Base-by-base conservation (phyloP, 1,140 invertebrate genomes). In the Mizuhopecten yessoensis region DNA sequence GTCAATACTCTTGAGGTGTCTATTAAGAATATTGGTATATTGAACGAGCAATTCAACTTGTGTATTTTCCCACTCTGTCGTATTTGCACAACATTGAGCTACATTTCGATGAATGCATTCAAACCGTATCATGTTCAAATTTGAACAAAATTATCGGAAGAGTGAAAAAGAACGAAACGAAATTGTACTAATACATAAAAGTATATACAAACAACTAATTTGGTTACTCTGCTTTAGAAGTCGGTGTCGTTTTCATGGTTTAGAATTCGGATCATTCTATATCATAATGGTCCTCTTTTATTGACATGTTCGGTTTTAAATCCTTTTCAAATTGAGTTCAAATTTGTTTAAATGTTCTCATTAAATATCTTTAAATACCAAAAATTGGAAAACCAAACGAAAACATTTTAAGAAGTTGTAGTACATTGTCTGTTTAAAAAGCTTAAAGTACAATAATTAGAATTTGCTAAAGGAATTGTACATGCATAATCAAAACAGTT, bases 61-160 rank as follows among this genome's bases (percentile, higher is more conserved):
- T 75, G 9, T 75, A 29, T 75, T 75, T 29, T 75, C 9, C 57
- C 57, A 75, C 57, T 75, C 57, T 75, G 57, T 75, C 5, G 1
- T 75, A 75, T 75, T 75, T 1, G 11, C 57, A 75, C 11, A 75
- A 17, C 23, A n/a, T 29, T 75, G n/a, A 75, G 57, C 23, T 75
- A 29, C n/a, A 75, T 29, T 75, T 75, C 57, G 23, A 75, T n/a
- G 57, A 17, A 75, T 75, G 57, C 57, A 75, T 75, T 75, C n/a
- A 75, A 75, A 75, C 57, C 57, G 57, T 75, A 75, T 75, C 57
- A 75, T 75, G 57, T 75, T 75, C 57, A 75, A 75, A 75, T 75
- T 75, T 75, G 57, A 29, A 75, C 57, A 75, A 75, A 75, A 75
- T 75, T 75, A 75, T 75, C 57, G 57, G 29, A 75, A n/a, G 57